Percentiles rank a stretch among this genome's conserved stretches.
phyloP scores from a whole-genome alignment of 2,797 vertebrate genomes.

The Bradypodion pumilum region DNA sequence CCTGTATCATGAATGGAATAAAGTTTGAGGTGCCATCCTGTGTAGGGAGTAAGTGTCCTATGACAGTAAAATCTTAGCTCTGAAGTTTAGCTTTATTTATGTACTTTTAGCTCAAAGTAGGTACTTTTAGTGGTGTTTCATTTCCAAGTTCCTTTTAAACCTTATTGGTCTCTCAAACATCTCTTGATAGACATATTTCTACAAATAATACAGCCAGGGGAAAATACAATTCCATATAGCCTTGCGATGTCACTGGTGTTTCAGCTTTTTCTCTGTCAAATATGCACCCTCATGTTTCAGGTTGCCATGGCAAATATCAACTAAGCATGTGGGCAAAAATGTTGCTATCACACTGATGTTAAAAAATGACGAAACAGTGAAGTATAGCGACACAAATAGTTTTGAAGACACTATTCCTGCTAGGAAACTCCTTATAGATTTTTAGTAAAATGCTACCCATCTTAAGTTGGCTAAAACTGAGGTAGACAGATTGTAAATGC shows the following conservation, averaged over 20 bases:
- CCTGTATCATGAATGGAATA: no score
- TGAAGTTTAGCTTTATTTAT: conserved; percentile 24
- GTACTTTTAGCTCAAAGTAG: conserved; percentile 35
- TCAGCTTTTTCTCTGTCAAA: conserved; percentile 50
- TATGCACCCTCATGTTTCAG: conserved; percentile 62
- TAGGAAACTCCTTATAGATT: not conserved
- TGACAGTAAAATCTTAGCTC: not conserved
- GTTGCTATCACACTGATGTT: conserved; percentile 44
- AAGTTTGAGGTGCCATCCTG: no score
- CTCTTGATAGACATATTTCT: conserved; percentile 35
- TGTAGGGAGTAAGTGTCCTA: no score
- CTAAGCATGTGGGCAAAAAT: conserved; percentile 42
- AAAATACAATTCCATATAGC: conserved; percentile 48
- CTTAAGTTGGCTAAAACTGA: not conserved
- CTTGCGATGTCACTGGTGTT: conserved; percentile 41
- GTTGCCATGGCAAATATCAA: conserved; percentile 66
- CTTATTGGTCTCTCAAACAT: conserved; percentile 60
- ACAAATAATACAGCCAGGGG: conserved; percentile 51
- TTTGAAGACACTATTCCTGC: conserved; percentile 24
- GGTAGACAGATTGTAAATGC: not conserved
- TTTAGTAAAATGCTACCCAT: not conserved
- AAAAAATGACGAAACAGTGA: conserved; percentile 60
- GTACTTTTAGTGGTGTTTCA: conserved; percentile 45
- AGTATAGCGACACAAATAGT: conserved; percentile 56
- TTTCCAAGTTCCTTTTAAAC: conserved; percentile 57